phyloP scores from a whole-genome alignment of 2,888 invertebrate species.

The Capitulum mitella region DNA sequence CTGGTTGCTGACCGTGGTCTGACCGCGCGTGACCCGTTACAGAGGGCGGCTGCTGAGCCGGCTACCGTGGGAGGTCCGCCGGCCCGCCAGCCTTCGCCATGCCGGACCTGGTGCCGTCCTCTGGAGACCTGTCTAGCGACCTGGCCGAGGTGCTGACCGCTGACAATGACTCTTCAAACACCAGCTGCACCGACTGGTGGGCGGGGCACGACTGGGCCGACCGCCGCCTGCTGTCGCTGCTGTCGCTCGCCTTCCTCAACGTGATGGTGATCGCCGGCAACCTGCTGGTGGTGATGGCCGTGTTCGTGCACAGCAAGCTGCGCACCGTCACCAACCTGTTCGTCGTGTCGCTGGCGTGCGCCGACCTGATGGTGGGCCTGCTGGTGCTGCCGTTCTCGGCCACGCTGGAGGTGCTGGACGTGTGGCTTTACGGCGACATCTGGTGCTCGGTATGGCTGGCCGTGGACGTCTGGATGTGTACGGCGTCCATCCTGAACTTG shows the following conservation, averaged over 20 bases:
- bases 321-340: conserved; percentile 93
- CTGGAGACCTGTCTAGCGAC: not conserved
- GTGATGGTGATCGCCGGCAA: conserved; percentile 85
- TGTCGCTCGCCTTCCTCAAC: conserved; percentile 71
- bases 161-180: not conserved
- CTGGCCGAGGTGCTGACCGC: not conserved
- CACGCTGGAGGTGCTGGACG: conserved; percentile 79
- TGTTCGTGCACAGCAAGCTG: conserved; percentile 81
- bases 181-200: not conserved
- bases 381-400: conserved; percentile 94
- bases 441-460: conserved; percentile 97
- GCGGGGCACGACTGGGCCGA: conserved; percentile 57
- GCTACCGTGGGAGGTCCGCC: too few relatives aligned
- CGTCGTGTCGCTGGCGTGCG: conserved; percentile 92
- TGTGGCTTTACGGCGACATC: conserved; percentile 93
- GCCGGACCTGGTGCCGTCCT: not conserved
- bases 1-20: too few relatives aligned
- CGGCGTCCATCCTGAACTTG: conserved; percentile 90
- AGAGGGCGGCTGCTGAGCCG: not conserved
- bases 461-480: conserved; percentile 97
- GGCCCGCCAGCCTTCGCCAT: not conserved
- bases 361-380: conserved; percentile 90
- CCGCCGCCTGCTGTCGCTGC: conserved; percentile 62
- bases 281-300: conserved; percentile 85
- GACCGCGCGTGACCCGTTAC: too few relatives aligned